These are phyloP conservation scores for Capitulum mitella DNA, from an alignment of 2,888 invertebrate genomes.

Conservation along the genomic window DNA sequence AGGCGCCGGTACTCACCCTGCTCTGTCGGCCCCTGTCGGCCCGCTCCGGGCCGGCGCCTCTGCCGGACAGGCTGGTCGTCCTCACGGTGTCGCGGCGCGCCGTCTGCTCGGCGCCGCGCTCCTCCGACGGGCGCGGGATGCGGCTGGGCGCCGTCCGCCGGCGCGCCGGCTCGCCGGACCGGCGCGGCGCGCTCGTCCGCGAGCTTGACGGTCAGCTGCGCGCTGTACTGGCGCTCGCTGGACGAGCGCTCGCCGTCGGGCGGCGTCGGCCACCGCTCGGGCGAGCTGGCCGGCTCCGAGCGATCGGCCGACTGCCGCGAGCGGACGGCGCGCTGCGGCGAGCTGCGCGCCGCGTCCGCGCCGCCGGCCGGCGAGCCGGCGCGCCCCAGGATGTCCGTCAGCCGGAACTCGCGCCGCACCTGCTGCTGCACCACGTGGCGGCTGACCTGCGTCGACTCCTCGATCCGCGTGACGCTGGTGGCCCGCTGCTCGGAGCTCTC, in stretches of 20 bases:
- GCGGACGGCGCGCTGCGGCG: neutral
- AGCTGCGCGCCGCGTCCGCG: neutral
- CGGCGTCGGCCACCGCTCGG: neutral
- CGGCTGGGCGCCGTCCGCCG: too few species aligned
- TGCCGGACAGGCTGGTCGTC: neutral
- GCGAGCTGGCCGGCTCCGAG: neutral
- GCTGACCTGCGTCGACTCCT: conserved; percentile 56
- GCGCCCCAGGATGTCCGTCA: conserved; percentile 26
- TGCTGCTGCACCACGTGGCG: conserved; percentile 32
- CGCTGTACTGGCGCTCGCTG: neutral
- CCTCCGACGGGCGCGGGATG: neutral
- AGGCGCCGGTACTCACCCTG: neutral
- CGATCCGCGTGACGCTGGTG: conserved; percentile 61
- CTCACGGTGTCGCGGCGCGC: neutral
- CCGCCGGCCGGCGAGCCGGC: neutral
- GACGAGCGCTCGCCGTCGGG: neutral
- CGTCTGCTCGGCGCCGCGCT: neutral
- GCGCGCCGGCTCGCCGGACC: too few species aligned
- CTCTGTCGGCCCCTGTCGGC: neutral
- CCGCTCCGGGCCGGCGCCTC: neutral
- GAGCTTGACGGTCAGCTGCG: neutral
- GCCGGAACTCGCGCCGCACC: conserved; percentile 30
- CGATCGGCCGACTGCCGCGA: neutral
- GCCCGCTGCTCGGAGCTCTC: conserved; percentile 47
- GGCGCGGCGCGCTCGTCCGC: neutral